phyloP scores from a whole-genome alignment of 2,797 vertebrate genomes.

The Pipistrellus kuhlii region DNA sequence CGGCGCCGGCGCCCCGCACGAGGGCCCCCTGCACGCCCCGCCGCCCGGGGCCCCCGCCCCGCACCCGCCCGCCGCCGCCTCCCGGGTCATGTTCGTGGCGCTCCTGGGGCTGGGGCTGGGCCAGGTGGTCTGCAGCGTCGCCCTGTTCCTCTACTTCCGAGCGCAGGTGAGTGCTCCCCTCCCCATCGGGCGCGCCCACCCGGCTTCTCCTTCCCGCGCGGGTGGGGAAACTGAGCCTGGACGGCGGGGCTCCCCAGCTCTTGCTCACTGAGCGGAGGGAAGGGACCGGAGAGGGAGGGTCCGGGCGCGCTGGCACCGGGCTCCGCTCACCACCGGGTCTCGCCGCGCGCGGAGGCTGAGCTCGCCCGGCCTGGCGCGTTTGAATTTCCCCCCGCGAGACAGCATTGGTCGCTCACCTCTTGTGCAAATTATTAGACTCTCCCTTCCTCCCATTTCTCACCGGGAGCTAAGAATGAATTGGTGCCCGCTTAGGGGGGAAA shows the following conservation, averaged over 20 bases:
- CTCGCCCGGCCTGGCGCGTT: neutral
- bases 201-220: accelerated
- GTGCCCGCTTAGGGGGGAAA: neutral
- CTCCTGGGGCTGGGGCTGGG: slow-evolving; percentile 94
- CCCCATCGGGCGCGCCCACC: neutral
- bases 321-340: neutral
- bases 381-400: slow-evolving; percentile 51
- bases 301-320: accelerated
- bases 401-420: neutral
- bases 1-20: slow-evolving; percentile 65
- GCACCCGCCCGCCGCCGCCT: slow-evolving; percentile 47
- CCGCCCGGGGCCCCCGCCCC: slow-evolving; percentile 65
- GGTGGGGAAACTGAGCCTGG: neutral
- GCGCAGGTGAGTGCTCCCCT: slow-evolving; percentile 90
- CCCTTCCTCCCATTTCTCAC: neutral
- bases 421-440: neutral
- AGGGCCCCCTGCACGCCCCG: slow-evolving; percentile 66
- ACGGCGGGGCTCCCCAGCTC: neutral
- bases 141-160: slow-evolving; percentile 95
- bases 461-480: neutral
- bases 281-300: neutral
- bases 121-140: slow-evolving; percentile 96
- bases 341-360: neutral
- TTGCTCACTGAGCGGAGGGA: neutral
- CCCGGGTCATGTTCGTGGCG: slow-evolving; percentile 90